Evolutionary conservation across 2,113 vertebrate species (phyloP).

Genomic region (Siniperca chuatsi): DNA sequence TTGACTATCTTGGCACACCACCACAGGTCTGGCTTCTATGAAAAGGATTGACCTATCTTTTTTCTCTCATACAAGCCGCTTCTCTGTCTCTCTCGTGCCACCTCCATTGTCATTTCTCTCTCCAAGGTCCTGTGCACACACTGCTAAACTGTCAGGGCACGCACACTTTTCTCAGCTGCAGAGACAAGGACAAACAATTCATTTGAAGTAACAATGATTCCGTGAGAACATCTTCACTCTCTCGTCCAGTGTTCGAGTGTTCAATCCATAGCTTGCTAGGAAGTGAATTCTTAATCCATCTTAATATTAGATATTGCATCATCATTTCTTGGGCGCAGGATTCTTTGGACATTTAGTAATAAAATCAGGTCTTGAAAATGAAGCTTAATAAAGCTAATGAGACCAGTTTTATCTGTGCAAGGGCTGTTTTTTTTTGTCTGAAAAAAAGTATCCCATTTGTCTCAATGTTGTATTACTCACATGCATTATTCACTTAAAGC

Average conservation of each 20-base stretch:
- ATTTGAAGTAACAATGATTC: slow-evolving; percentile 28
- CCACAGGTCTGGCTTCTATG: slow-evolving; percentile 23
- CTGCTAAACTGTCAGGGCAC: slow-evolving; percentile 39
- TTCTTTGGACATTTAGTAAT: too few species aligned
- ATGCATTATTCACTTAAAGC: background rate
- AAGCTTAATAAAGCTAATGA: too few species aligned
- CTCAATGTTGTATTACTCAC: too few species aligned
- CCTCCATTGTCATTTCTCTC: slow-evolving; percentile 32
- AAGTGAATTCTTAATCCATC: background rate
- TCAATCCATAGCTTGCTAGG: background rate
- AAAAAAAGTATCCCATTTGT: too few species aligned
- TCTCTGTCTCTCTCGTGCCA: background rate
- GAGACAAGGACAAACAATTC: slow-evolving; percentile 28
- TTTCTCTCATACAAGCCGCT: slow-evolving; percentile 27
- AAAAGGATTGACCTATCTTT: slow-evolving; percentile 46
- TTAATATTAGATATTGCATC: background rate
- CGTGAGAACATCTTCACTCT: slow-evolving; percentile 33
- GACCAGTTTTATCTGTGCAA: too few species aligned
- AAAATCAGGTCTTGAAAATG: too few species aligned
- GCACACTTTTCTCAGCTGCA: slow-evolving; percentile 36
- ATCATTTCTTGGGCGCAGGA: background rate
- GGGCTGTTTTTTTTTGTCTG: too few species aligned
- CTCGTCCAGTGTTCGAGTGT: background rate
- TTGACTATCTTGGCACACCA: slow-evolving; percentile 31
- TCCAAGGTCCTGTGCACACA: slow-evolving; percentile 37